phyloP scores from a whole-genome alignment of 2,113 vertebrate species.

The Sialia sialis region DNA sequence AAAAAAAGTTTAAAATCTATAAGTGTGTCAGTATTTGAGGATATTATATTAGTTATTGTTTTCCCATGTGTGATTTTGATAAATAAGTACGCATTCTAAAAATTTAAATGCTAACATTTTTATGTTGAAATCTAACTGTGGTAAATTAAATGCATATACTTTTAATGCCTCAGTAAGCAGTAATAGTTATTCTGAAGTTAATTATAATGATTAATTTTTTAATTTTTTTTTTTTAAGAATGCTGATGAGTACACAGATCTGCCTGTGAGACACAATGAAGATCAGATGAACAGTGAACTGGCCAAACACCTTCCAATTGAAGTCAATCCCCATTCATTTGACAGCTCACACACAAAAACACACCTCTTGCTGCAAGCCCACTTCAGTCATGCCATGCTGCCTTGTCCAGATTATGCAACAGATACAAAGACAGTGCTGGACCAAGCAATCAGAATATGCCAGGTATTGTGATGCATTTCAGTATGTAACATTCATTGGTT shows the following conservation, averaged over 20 bases:
- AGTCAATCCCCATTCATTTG: conserved; percentile 90
- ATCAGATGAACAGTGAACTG: conserved; percentile 94
- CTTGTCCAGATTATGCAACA: conserved; percentile 92
- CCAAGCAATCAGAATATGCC: conserved; percentile 92
- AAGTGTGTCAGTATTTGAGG: not conserved
- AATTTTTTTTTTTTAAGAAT: conserved; percentile 73
- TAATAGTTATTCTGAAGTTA: not conserved
- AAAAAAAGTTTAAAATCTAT: not conserved
- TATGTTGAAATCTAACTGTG: not conserved
- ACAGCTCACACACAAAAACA: conserved; percentile 96
- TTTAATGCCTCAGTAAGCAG: not conserved
- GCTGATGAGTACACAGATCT: conserved; percentile 94
- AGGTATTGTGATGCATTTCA: conserved; percentile 75
- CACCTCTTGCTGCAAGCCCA: conserved; percentile 94
- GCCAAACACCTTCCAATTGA: conserved; percentile 89
- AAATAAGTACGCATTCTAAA: not conserved
- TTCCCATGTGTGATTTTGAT: not conserved
- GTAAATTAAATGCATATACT: not conserved
- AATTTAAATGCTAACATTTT: not conserved
- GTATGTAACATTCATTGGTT: not conserved
- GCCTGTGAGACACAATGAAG: conserved; percentile 97
- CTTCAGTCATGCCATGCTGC: conserved; percentile 86
- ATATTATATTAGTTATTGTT: not conserved
- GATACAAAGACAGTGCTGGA: conserved; percentile 97
- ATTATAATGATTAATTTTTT: not conserved